Evolutionary conservation across 2,797 vertebrate species (phyloP), one percentile per base, ranked within the genome.

Genomic region (Cyprinodon diabolis): DNA sequence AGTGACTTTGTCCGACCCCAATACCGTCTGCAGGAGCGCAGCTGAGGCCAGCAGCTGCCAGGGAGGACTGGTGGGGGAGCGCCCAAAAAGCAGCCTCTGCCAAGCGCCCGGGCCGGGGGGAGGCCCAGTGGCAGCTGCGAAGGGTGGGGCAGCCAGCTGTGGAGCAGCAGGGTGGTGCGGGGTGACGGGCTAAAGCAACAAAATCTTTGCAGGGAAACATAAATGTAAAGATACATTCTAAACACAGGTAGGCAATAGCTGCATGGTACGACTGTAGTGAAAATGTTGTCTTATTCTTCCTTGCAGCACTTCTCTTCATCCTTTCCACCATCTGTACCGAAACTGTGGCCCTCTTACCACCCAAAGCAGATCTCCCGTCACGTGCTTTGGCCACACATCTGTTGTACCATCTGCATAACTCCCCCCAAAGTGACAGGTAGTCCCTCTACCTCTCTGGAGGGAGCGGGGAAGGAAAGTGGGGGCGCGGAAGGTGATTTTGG

Each of bases 51-150:
- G 92, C 92, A 94, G 88, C 93, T 93, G 93, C 92, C 93, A 94
- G 91, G 89, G 89, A 92, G 90, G 90, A 90, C 92, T 93, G 92
- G 93, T 91, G 90, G 94, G 94, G 94, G 93, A 90, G 90, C 89
- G 91, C 92, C 93, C 93, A 92, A 90, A 93, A 94, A 86, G 79
- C 87, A 73, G 45, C 83, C 89, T 88, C 90, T 93, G 94, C 94
- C 94, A 95, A 93, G 90, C 85, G 55, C 82, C 87, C 83, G 84
- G 92, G 91, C 93, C 84, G 62, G 88, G 84, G 94, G 94, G 93
- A 94, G 93, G 88, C 94, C 91, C 94, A 91, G 91, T 92, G 90
- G 94, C 95, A 95, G 94, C 94, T 95, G 94, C 93, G 91, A 93
- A 91, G 93, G 94, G 94, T 91, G 94, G 91, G 88, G 93, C 89